Evolutionary conservation across 2,888 invertebrate species (phyloP), one percentile per base, ranked within the genome.

Genomic region (Anthophora plumipes): DNA sequence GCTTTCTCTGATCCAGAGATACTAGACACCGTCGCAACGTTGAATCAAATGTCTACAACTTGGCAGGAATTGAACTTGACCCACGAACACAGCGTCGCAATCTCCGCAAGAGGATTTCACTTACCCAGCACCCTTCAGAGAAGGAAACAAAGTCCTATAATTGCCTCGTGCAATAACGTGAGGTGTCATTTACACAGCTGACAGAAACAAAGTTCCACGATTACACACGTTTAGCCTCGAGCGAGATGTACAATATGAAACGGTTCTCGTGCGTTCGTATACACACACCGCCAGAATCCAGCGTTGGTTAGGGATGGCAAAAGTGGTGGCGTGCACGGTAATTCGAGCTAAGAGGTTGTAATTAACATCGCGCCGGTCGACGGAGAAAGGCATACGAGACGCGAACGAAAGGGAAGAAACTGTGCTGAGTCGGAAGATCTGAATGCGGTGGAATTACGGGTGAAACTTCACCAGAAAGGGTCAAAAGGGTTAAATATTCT

Each of bases 401-500:
- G n/a, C n/a, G 48, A 76, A 57, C 77, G 70, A 67, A 75, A 70
- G 64, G 67, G 74, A 71, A 64, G 20, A 37, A 46, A 7, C n/a
- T n/a, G n/a, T n/a, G 43, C 31, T 31, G 43, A 25, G 60, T 25
- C 17, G 39, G 59, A 31, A 50, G 43, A 57, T 20, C 54, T 43
- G 54, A 11, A 5, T 14, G 5, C 22, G 37, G 31, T 31, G 4
- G 31, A 74, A 48, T 25, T 73, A 66, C 73, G 69, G 57, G 71
- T 37, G 68, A 61, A 70, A 68, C 20, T 52, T 48, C 68, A 64
- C 59, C 60, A 31, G 67, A 55, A 39, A 48, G 74, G 77, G 77
- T 86, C 85, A 76, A 11, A 66, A 46, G 75, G 84, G 82, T 87
- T 84, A 83, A 88, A 81, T 75, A 81, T 85, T 87, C 80, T 74